Evolutionary conservation across 2,113 vertebrate genomes (phyloP), one percentile per base, ranked within the genome.

Genomic region (Bubo bubo): DNA sequence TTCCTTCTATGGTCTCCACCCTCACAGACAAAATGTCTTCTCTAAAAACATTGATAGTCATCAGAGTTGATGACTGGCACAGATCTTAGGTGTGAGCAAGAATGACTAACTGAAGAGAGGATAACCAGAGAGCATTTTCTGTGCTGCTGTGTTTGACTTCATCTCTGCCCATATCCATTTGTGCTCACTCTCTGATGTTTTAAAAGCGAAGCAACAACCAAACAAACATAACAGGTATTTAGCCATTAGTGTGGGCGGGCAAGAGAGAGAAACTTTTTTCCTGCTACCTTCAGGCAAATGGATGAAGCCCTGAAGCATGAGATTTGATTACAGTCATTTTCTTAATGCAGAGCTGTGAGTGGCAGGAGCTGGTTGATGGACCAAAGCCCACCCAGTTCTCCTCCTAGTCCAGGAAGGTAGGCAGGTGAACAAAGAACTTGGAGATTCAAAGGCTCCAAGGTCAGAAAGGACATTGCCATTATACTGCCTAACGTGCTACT

Each of bases 311-410:
- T 79, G 70, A 90, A 90, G 62, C 74, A 53, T 76, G 62, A 88
- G 58, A 62, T 92, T 86, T 92, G 77, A 82, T 97, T 92, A 76
- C 41, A 73, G 34, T 80, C 14, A 86, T 96, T 96, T 93, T 96
- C 77, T 93, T 90, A 82, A 76, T 76, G 85, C 37, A 73, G 66
- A 88, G 19, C 79, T 75, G 5, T 76, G 79, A 83, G 60, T 89
- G 71, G 53, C 74, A 62, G 71, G 81, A 92, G 39, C 66, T 90
- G 53, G 37, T 27, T 81, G 68, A 64, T 53, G 49, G 50, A 79
- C 60, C 24, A 80, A 86, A 77, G 34, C 62, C 66, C 71, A 50
- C 43, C 35, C 66, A 10, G 8, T 90, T 94, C 80, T 93, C 43
- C 23, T 84, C 37, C n/a, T 79, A 79, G 71, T 34, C 58, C 74